These are phyloP conservation scores for Hydra vulgaris DNA, from an alignment of 30 jellyfish, hydroid and myxozoan species.

Conservation along the genomic window DNA sequence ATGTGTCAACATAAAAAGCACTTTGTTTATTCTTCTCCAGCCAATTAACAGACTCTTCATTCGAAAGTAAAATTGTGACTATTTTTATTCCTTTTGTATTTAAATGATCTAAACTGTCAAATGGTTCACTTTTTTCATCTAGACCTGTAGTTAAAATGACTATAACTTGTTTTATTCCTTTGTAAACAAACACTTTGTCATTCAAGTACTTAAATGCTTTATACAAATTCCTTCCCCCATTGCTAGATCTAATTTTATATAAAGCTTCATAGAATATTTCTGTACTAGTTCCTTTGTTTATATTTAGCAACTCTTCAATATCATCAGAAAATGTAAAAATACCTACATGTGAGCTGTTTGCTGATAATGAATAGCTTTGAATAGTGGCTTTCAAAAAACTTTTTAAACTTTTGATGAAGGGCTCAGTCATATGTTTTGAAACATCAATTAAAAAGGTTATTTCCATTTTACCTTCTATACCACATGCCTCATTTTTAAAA, in stretches of 20 bases:
- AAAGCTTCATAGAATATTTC: background rate
- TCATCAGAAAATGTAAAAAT: slow-evolving; percentile 20
- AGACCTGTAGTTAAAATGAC: slow-evolving; percentile 10
- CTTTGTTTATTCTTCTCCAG: background rate
- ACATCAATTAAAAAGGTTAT: slow-evolving; percentile 33
- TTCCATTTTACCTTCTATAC: slow-evolving; percentile 33
- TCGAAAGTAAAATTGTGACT: background rate
- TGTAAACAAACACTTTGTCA: background rate
- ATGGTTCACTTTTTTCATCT: background rate
- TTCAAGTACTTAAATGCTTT: background rate
- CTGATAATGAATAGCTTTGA: slow-evolving; percentile 28
- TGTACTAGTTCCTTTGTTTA: background rate
- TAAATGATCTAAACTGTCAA: background rate
- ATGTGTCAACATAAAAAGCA: background rate
- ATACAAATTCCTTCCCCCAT: background rate
- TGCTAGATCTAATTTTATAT: background rate
- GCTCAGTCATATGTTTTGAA: slow-evolving; percentile 10
- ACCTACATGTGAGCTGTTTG: slow-evolving; percentile 39
- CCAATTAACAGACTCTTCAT: slow-evolving; percentile 1
- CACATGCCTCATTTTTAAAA: slow-evolving; percentile 46
- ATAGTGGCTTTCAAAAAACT: slow-evolving; percentile 36
- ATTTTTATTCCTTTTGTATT: slow-evolving; percentile 1
- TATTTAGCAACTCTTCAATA: background rate
- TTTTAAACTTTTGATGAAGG: slow-evolving; percentile 10
- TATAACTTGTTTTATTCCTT: background rate